phyloP scores from a whole-genome alignment of 2,797 vertebrate species.

The Hydrophis major region DNA sequence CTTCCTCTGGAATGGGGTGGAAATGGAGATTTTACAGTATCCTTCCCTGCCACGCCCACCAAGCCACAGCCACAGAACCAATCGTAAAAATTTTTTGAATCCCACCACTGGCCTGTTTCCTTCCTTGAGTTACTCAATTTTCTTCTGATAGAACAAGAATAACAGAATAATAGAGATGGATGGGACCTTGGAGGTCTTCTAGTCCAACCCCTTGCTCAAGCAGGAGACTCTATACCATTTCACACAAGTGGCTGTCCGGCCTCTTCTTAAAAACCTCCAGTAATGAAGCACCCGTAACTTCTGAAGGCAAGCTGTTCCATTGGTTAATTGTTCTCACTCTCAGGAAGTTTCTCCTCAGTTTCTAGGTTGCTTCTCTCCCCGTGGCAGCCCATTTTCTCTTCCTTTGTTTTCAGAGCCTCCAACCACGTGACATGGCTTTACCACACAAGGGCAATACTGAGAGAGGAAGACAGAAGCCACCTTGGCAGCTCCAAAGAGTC shows the following conservation, averaged over 20 bases:
- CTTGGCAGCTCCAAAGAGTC: background rate
- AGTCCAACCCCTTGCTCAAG: background rate
- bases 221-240: background rate
- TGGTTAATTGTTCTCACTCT: background rate
- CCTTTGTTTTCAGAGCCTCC: conserved; percentile 7
- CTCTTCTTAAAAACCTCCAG: background rate
- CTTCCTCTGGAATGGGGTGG: too few species aligned
- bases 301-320: background rate
- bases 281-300: background rate
- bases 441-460: background rate
- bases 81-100: too few species aligned
- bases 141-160: background rate
- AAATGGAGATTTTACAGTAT: too few species aligned
- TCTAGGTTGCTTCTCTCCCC: background rate
- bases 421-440: background rate
- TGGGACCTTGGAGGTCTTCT: background rate
- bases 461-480: background rate
- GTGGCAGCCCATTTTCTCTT: background rate
- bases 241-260: background rate
- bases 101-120: too few species aligned
- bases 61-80: too few species aligned
- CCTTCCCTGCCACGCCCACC: too few species aligned
- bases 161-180: background rate
- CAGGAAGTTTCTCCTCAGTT: background rate
- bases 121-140: background rate